Base-by-base conservation (phyloP, 92 coral and sea anemone species). In the Meandrina meandrites region DNA sequence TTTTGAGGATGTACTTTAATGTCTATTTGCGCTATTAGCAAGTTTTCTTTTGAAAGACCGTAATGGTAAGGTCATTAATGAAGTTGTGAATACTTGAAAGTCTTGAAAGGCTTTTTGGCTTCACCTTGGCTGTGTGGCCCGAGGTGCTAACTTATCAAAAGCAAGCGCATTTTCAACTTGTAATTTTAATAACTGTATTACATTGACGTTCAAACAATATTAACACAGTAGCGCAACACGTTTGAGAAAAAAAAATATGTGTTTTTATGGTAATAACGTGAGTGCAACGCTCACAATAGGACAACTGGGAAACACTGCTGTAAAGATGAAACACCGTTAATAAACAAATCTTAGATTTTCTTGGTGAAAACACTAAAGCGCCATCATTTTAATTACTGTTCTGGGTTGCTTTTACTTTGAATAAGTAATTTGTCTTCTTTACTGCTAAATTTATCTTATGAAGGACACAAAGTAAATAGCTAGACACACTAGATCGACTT, bases 141-240 rank as follows among this genome's bases (percentile, higher is more conserved):
- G 47, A 85, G 88, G 88, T 85, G 88, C 64, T 35, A 85, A 84
- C 75, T 37, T 62, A 50, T 60, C 75, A 27, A 74, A 84, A 84
- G 88, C 81, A 75, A 84, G 88, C 62, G 62, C 58, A 77, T 77
- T 85, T 76, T 45, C 76, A 66, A 27, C 66, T 64, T 64, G 51
- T 60, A 45, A 77, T 48, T 58, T 62, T 32, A 77, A 64, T 66
- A 77, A 85, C 67, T 62, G 50, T 57, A 45, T 32, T 57, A 32
- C 45, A 28, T 12, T 37, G 76, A 60, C 19, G 13, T 18, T 40
- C 64, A 64, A 67, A 66, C 50, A 74, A 68, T 32, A 70, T 83
- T 62, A 77, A 76, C 62, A 47, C 30, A 40, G 50, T 62, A 28
- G 62, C 22, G 45, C 81, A 8, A 67, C 62, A 42, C 58, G 47